Conservation (phyloP, 2,888 invertebrate species). For the Nudaria mundana region DNA sequence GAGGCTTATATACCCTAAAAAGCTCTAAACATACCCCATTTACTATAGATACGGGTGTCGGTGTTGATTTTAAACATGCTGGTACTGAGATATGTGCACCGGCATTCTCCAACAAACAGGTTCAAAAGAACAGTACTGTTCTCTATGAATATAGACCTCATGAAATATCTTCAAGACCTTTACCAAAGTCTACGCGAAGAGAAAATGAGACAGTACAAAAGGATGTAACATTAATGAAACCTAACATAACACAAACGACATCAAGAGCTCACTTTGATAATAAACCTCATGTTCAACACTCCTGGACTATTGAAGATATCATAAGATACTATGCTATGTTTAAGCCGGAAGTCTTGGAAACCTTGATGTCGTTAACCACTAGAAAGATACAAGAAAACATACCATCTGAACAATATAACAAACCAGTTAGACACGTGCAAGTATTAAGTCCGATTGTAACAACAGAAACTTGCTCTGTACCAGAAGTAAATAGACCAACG, state of each 20-base stretch:
- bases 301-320: constrained; percentile 5
- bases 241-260: constrained; percentile 1
- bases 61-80: constrained; percentile 1
- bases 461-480: too few species aligned
- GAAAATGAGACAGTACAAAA: background rate
- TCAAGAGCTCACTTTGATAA: background rate
- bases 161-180: background rate
- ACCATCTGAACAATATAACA: background rate
- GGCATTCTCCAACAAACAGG: background rate
- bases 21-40: background rate
- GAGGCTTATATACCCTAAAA: background rate
- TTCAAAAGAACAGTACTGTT: background rate
- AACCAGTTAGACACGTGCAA: too few species aligned
- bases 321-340: constrained; percentile 7
- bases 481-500: too few species aligned
- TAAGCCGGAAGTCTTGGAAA: constrained; percentile 4
- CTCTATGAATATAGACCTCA: background rate
- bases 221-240: constrained; percentile 1
- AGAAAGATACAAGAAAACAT: background rate
- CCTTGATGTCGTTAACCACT: constrained; percentile 1
- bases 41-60: background rate
- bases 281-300: background rate
- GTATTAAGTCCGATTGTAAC: too few species aligned
- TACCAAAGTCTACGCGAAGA: background rate
- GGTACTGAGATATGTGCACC: background rate